Percentiles rank a stretch among this genome's conserved stretches.
Conservation (phyloP, 2,888 invertebrate species). For the Itoplectis maculator region DNA sequence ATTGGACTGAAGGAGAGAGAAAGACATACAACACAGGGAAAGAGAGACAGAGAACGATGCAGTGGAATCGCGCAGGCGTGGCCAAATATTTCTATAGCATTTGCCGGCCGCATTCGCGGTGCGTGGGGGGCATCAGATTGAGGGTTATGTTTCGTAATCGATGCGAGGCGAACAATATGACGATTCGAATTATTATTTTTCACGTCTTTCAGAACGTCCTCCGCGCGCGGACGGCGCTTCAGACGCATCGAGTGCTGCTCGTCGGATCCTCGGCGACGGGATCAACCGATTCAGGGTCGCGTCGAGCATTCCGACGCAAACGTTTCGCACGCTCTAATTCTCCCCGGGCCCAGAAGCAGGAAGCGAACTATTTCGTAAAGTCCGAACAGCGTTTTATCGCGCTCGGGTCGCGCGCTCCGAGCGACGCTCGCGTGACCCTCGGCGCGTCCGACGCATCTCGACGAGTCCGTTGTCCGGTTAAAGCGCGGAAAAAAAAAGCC, state of each 20-base stretch:
- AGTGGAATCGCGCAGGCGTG: conserved; percentile 53
- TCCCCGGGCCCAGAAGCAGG: conserved; percentile 67
- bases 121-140: too few species aligned
- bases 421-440: conserved; percentile 38
- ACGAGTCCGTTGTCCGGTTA: not conserved
- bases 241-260: conserved; percentile 59
- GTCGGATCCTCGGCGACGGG: conserved; percentile 64
- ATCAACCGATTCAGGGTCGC: conserved; percentile 69
- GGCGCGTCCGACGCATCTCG: not conserved
- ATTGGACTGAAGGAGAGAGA: conserved; percentile 45
- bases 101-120: conserved; percentile 11
- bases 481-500: not conserved
- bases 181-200: not conserved
- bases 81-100: conserved; percentile 38
- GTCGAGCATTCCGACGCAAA: conserved; percentile 67
- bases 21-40: too few species aligned
- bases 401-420: conserved; percentile 58
- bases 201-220: conserved; percentile 6
- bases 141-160: too few species aligned
- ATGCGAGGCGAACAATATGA: too few species aligned
- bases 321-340: conserved; percentile 74
- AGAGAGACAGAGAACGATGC: not conserved
- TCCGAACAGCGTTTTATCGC: conserved; percentile 63
- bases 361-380: conserved; percentile 74
- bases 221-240: not conserved